Evolutionary conservation across 1,140 invertebrate genomes (phyloP), one percentile per base, ranked within the genome.

Genomic region (Apis laboriosa): DNA sequence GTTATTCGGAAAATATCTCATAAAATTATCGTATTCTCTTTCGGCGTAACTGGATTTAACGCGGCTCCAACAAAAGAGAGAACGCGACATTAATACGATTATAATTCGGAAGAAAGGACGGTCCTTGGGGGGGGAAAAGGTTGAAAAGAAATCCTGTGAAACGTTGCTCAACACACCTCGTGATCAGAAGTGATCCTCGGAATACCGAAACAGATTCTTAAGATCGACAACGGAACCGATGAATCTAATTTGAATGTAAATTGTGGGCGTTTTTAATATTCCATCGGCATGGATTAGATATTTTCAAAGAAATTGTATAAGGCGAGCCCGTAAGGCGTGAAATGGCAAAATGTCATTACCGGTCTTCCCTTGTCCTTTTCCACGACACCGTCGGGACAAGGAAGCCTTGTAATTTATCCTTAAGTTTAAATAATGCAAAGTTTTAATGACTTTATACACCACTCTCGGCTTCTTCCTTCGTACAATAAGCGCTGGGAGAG

Each of bases 341-440:
- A 49, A 66, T 64, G 55, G 17, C 34, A 28, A 8, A 74, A 74
- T 74, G 64, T 28, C 81, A 68, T 71, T 75, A 73, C 56, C 4
- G 72, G 49, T 53, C 17, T 53, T 63, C 78, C 63, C 68, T 60
- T 84, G 76, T 61, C 70, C 60, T 61, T 63, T 68, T 81, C 79
- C 77, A 78, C 63, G 76, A 80, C 43, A 43, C 66, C 78, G 61
- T 49, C 28, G 75, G 28, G 49, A 71, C 61, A n/a, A 70, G 68
- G 28, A 66, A 73, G 70, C 60, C 76, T 84, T 80, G 77, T 86
- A 84, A 87, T 88, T 88, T 80, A 89, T 77, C 77, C 70, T 49
- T 77, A 86, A 81, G 74, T 88, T 73, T 88, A 88, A 86, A 89
- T 86, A 89, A 86, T 85, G 84, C 64, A 86, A 89, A 89, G 77